A percentile compares a stretch with the other conserved stretches of the same genome.
phyloP scores from a whole-genome alignment of 2,113 vertebrate genomes.

The Phaetusa simplex region DNA sequence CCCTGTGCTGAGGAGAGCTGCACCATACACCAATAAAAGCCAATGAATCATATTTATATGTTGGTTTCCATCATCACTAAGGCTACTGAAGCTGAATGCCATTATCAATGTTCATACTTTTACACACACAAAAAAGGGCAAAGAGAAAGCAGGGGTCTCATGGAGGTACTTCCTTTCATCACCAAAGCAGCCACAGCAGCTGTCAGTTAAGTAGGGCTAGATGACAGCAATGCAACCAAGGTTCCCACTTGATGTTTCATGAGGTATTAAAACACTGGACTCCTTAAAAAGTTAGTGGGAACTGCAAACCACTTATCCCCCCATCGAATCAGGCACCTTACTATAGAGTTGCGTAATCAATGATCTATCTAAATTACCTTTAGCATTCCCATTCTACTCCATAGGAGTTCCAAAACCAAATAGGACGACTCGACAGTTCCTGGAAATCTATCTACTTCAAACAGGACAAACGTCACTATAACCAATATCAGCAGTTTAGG shows the following conservation, averaged over 20 bases:
- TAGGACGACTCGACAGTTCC: not conserved
- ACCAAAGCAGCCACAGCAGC: not conserved
- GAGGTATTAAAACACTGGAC: not conserved
- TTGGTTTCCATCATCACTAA: not conserved
- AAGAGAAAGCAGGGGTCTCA: not conserved
- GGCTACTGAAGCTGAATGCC: not conserved
- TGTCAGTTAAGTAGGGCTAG: not conserved
- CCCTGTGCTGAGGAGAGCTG: not conserved
- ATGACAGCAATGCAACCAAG: not conserved
- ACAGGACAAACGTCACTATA: not conserved
- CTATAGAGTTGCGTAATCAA: not conserved
- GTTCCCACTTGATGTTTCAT: not conserved
- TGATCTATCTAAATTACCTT: not conserved
- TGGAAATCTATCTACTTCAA: not conserved
- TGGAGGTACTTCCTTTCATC: not conserved
- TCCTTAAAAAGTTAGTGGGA: not conserved
- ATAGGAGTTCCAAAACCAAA: not conserved
- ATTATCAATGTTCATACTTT: not conserved
- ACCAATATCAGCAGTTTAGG: rapidly evolving
- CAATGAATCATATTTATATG: not conserved
- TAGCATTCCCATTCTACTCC: not conserved
- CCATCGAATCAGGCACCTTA: not conserved
- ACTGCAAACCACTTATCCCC: not conserved
- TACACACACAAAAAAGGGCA: not conserved
- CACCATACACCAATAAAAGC: not conserved